These are phyloP conservation scores for Rhadinocentrus ornatus DNA, from an alignment of 2,797 vertebrate species.

Conservation along the genomic window DNA sequence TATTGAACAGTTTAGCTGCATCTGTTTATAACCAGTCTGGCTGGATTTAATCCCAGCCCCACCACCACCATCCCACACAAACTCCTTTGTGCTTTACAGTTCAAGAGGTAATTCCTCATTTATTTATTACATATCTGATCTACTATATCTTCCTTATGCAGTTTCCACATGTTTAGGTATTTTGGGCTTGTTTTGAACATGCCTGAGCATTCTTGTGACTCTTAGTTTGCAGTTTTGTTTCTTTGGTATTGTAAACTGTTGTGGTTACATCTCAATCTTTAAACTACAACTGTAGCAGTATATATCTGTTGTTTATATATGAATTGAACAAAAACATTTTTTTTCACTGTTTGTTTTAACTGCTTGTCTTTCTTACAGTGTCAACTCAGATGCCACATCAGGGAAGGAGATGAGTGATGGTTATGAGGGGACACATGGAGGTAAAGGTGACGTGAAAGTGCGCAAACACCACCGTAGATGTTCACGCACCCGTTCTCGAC, in stretches of 20 bases:
- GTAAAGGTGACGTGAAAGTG: slow-evolving; percentile 88
- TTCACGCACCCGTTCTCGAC: slow-evolving; percentile 90
- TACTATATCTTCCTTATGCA: not conserved
- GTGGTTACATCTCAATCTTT: not conserved
- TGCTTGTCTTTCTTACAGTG: slow-evolving; percentile 58
- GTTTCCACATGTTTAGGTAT: not conserved
- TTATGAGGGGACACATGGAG: slow-evolving; percentile 87
- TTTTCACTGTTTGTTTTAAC: not conserved
- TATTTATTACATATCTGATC: not conserved
- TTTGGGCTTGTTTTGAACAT: not conserved
- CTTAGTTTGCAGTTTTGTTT: not conserved
- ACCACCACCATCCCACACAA: not conserved
- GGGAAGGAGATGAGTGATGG: slow-evolving; percentile 96
- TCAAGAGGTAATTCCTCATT: not conserved
- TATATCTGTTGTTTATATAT: not conserved
- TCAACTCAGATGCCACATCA: slow-evolving; percentile 91
- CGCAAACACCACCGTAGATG: slow-evolving; percentile 93
- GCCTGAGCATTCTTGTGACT: not conserved
- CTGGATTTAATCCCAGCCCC: too few relatives aligned
- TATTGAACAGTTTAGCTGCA: too few relatives aligned
- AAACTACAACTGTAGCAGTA: slow-evolving; percentile 1
- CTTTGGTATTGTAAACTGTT: not conserved
- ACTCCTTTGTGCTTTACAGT: slow-evolving; percentile 1
- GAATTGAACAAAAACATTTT: not conserved
- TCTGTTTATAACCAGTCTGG: not conserved